These are phyloP conservation scores for Probaryconus sp. DNA, from an alignment of 1,140 invertebrate genomes.

Conservation along the genomic window DNA sequence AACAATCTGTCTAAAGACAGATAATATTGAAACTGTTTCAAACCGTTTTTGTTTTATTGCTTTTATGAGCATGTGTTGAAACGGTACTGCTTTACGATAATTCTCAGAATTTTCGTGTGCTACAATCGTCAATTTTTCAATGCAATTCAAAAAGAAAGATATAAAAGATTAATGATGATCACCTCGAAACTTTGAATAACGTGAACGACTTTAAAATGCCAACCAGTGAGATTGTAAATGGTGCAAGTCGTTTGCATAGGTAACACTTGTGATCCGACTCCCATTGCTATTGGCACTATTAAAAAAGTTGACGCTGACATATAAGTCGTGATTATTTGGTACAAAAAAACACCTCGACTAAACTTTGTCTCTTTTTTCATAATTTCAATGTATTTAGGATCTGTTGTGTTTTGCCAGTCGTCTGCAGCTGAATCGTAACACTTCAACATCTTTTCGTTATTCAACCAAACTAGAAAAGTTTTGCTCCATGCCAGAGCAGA, in stretches of 20 bases:
- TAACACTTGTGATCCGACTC: conserved; percentile 5
- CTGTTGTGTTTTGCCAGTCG: background rate
- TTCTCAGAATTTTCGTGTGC: too few relatives aligned
- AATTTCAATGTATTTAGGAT: conserved; percentile 9
- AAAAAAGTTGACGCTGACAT: conserved; percentile 21
- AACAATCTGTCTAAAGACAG: too few relatives aligned
- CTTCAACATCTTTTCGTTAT: conserved; percentile 15
- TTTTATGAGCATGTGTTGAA: too few relatives aligned
- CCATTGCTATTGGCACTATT: conserved; percentile 1
- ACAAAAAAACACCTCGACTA: conserved; percentile 23
- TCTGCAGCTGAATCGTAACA: conserved; percentile 16
- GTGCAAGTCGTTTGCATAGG: conserved; percentile 44
- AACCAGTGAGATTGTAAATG: conserved; percentile 37
- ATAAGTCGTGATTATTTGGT: conserved; percentile 36
- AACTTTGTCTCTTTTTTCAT: conserved; percentile 21
- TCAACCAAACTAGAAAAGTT: conserved; percentile 5
- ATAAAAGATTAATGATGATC: too few relatives aligned
- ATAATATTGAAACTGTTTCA: too few relatives aligned
- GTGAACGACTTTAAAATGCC: conserved; percentile 7
- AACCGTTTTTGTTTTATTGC: too few relatives aligned
- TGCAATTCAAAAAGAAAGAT: too few relatives aligned
- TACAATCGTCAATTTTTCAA: background rate
- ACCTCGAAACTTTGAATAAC: conserved; percentile 13
- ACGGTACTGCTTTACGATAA: too few relatives aligned
- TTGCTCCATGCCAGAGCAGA: conserved; percentile 15